These are phyloP conservation scores for Cephus nigrinus DNA, from an alignment of 2,888 invertebrate genomes.

Conservation along the genomic window DNA sequence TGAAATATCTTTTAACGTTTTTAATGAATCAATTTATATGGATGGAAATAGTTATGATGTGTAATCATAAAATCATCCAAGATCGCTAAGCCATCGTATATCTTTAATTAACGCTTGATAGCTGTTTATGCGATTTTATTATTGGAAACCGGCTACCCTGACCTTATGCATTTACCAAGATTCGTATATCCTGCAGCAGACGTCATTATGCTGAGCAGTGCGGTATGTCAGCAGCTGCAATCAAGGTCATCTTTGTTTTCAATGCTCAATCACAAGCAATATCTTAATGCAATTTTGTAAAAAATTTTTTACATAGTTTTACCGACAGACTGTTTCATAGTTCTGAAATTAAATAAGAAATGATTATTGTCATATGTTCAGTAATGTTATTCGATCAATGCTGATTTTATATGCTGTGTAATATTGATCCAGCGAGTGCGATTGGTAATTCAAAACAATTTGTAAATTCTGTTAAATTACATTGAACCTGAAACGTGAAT, in stretches of 20 bases:
- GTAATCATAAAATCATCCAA: background rate
- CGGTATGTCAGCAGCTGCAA: background rate
- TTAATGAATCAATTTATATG: background rate
- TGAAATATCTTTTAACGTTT: background rate
- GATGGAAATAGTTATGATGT: background rate
- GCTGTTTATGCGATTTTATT: background rate
- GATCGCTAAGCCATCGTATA: background rate
- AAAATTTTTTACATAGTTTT: background rate
- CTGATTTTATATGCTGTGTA: background rate
- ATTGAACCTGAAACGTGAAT: background rate
- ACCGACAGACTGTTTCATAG: background rate
- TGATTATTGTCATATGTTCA: background rate
- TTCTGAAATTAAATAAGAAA: background rate
- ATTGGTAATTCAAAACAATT: background rate
- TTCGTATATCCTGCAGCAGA: background rate
- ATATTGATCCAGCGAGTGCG: background rate
- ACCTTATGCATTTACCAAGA: background rate
- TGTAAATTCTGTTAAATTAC: background rate
- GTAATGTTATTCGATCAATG: background rate
- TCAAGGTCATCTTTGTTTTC: background rate
- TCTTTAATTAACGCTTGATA: background rate
- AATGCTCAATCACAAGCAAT: background rate
- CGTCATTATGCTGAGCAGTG: background rate
- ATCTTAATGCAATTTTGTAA: background rate
- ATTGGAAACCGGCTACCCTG: background rate